Evolutionary conservation across 2,888 invertebrate genomes (phyloP), one percentile per base, ranked within the genome.

Genomic region (Himalopsyche kuldschensis): DNA sequence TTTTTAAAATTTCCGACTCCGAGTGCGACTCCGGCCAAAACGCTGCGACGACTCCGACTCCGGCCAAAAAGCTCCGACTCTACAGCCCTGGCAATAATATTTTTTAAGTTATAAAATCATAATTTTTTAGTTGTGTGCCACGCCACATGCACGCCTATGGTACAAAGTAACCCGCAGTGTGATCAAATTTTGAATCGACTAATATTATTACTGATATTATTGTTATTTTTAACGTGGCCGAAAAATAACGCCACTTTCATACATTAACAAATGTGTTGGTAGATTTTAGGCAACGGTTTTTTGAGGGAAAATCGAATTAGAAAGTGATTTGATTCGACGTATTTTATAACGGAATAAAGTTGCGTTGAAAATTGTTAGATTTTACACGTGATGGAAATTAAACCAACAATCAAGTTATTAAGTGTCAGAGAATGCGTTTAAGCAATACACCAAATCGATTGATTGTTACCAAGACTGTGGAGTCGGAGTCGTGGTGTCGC

Each of bases 181-280:
- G 75, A 81, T 81, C 81, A 46, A 76, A 81, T 81, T 81, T 81
- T 76, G 48, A 81, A 63, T 81, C 63, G 31, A 55, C 81, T 81
- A 55, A 55, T 55, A 55, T 24, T 55, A 55, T 55, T 55, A 20
- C 48, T 3, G 48, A n/a, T 48, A 48, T 48, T 48, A 48, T 48
- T 48, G 48, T 17, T 55, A 55, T 55, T 55, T 55, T 55, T 55
- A 55, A 55, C 55, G 55, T 55, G 55, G 55, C 55, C 55, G 55
- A 55, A 55, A 55, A 55, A 20, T 55, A 55, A 55, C 20, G 20
- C 55, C 55, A 55, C 55, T 20, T 20, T 55, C 55, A 20, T 55
- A 55, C 20, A 8, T 55, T 55, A 20, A 55, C 20, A 20, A 55
- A 41, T 6, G 41, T 11, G 41, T 55, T 20, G 24, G 55, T 48